Evolutionary conservation across 2,113 vertebrate genomes (phyloP).

Genomic region (Amphiprion ocellaris): DNA sequence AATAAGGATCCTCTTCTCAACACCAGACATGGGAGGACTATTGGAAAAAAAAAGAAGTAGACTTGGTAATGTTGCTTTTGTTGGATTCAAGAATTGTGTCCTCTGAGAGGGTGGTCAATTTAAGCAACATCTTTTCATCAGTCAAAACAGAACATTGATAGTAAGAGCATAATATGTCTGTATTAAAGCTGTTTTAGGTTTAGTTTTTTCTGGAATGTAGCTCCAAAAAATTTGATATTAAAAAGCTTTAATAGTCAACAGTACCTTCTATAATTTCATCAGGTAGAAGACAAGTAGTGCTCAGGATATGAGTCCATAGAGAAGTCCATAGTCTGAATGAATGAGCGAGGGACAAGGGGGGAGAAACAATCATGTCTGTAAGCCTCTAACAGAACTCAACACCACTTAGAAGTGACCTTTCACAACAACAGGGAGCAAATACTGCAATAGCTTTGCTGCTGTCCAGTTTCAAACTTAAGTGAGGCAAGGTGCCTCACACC

Average conservation of each 20-base stretch:
- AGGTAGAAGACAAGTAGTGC: conserved; percentile 23
- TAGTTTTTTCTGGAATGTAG: too few relatives aligned
- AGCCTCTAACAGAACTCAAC: conserved; percentile 35
- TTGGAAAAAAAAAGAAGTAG: not conserved
- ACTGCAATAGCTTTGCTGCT: conserved; percentile 64
- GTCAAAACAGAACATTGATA: not conserved
- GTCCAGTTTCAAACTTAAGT: conserved; percentile 72
- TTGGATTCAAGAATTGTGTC: not conserved
- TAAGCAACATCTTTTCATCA: not conserved
- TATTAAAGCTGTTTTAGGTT: not conserved
- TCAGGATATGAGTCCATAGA: conserved; percentile 21
- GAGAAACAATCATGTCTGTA: conserved; percentile 34
- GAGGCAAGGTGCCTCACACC: conserved; percentile 66
- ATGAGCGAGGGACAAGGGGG: conserved; percentile 32
- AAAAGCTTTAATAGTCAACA: not conserved
- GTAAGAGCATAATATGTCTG: not conserved
- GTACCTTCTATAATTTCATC: conserved; percentile 35
- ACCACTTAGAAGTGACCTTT: conserved; percentile 69
- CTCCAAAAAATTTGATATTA: not conserved
- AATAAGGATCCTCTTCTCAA: conserved; percentile 8
- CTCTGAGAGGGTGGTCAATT: not conserved
- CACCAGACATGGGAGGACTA: conserved; percentile 7
- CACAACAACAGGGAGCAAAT: conserved; percentile 45
- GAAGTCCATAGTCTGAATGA: conserved; percentile 46
- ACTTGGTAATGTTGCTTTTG: conserved; percentile 17